Conservation (phyloP, 1,140 invertebrate genomes). For the Zaprionus camerounensis region DNA sequence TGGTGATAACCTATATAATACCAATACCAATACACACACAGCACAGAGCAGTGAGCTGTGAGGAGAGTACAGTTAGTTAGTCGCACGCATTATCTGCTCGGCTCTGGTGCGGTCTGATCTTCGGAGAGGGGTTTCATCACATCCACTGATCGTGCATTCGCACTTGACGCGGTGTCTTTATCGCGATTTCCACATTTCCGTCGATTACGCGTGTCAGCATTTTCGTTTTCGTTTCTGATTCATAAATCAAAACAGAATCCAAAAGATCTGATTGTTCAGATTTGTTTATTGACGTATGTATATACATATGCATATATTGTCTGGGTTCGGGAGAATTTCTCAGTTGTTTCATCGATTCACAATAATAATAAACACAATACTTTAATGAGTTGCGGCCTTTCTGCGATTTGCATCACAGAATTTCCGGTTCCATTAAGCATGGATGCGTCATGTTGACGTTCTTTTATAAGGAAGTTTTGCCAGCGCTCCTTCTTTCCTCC, state of each 20-base stretch:
- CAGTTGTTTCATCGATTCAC: conserved; percentile 14
- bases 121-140: conserved; percentile 36
- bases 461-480: conserved; percentile 25
- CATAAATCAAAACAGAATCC: conserved; percentile 59
- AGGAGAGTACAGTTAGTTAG: conserved; percentile 57
- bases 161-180: conserved; percentile 21
- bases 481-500: neutral
- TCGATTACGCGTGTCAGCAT: conserved; percentile 21
- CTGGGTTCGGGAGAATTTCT: conserved; percentile 19
- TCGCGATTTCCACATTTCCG: conserved; percentile 38
- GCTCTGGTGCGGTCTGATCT: conserved; percentile 12
- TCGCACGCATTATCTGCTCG: conserved; percentile 56
- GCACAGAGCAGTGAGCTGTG: neutral
- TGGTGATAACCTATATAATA: conserved; percentile 74
- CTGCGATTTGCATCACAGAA: conserved; percentile 44
- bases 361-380: conserved; percentile 32
- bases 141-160: conserved; percentile 24
- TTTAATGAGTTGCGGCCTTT: conserved; percentile 28
- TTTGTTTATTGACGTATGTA: conserved; percentile 29
- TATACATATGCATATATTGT: neutral
- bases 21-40: conserved; percentile 10
- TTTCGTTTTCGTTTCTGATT: conserved; percentile 34
- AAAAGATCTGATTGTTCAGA: neutral
- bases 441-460: conserved; percentile 31
- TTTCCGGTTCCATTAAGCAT: conserved; percentile 47